phyloP scores from a whole-genome alignment of 1,140 invertebrate genomes.

The Anastrepha ludens region DNA sequence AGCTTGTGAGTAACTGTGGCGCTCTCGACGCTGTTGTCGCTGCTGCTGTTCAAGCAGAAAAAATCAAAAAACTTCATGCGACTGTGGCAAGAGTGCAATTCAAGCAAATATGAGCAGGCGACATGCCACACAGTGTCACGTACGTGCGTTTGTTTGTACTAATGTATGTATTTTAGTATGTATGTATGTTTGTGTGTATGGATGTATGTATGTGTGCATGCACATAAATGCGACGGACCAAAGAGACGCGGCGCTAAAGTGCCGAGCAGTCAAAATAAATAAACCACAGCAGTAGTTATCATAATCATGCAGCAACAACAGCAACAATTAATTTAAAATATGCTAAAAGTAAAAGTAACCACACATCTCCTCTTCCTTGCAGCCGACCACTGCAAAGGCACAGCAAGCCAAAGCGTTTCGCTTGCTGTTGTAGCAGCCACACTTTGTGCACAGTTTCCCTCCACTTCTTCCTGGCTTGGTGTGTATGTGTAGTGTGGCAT shows the following conservation, averaged over 20 bases:
- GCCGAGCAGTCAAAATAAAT: neutral
- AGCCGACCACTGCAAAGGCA: neutral
- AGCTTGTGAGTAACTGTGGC: neutral
- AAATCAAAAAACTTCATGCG: too few species aligned
- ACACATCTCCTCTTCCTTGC: neutral
- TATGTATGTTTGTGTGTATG: too few species aligned
- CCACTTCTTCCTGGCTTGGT: neutral
- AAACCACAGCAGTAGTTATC: neutral
- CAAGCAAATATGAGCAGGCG: too few species aligned
- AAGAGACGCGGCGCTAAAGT: neutral
- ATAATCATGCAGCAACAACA: neutral
- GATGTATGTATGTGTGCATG: too few species aligned
- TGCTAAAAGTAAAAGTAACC: conserved; percentile 39
- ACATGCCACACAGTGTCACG: too few species aligned
- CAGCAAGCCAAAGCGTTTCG: neutral
- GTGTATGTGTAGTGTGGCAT: neutral
- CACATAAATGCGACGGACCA: neutral
- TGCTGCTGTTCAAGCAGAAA: neutral
- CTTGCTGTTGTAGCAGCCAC: neutral
- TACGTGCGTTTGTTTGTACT: too few species aligned
- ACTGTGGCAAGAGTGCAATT: too few species aligned
- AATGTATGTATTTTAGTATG: too few species aligned
- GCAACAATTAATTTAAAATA: neutral
- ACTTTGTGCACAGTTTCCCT: neutral
- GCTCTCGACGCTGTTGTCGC: neutral